Percentiles rank a stretch among this genome's conserved stretches.
These are phyloP conservation scores for Alectoris magna DNA, from an alignment of 2,797 vertebrate genomes.

Conservation along the genomic window DNA sequence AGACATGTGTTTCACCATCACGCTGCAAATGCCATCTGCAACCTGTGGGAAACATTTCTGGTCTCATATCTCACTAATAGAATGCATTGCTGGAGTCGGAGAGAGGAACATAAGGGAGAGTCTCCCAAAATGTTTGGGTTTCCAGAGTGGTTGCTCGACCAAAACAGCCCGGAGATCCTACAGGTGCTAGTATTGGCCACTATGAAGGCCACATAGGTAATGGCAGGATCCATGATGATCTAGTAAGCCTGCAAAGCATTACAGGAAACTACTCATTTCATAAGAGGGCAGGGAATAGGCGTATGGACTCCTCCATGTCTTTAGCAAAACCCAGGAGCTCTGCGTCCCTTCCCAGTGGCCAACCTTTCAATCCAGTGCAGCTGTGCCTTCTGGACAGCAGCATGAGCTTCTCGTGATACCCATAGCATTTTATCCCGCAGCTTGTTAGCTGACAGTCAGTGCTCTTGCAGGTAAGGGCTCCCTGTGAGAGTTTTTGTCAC, in stretches of 20 bases:
- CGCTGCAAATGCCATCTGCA: not conserved
- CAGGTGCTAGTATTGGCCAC: not conserved
- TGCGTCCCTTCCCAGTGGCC: fast-evolving
- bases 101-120: not conserved
- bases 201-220: not conserved
- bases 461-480: slow-evolving; percentile 34
- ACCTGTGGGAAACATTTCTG: not conserved
- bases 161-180: not conserved
- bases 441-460: slow-evolving; percentile 4
- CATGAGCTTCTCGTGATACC: not conserved
- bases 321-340: not conserved
- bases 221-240: not conserved
- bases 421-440: not conserved
- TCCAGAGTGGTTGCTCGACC: not conserved
- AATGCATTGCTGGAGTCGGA: not conserved
- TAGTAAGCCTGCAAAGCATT: not conserved
- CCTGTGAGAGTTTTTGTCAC: slow-evolving; percentile 44
- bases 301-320: not conserved
- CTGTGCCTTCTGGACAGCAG: not conserved
- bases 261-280: not conserved
- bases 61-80: not conserved
- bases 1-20: not conserved
- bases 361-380: not conserved
- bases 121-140: not conserved
- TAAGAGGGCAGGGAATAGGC: not conserved